Evolutionary conservation across 2,888 invertebrate species (phyloP), one percentile per base, ranked within the genome.

Genomic region (Acrocera orbiculus): DNA sequence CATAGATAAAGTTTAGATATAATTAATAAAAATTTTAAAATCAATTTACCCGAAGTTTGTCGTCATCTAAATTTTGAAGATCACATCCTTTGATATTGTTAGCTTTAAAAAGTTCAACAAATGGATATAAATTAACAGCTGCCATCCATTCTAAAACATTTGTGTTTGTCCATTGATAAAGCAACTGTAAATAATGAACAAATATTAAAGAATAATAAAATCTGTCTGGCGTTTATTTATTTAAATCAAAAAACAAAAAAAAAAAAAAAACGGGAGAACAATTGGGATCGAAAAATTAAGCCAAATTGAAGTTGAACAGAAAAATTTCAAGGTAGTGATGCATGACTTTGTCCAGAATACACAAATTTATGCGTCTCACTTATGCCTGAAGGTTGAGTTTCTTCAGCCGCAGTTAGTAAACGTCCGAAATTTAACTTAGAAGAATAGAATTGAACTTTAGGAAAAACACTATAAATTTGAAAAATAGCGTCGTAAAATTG

Each of bases 91-190:
- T 73, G 50, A 79, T 69, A 49, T 73, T 70, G 52, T 72, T 70
- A 46, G 73, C 72, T 48, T 72, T 69, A 62, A 79, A 78, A 39
- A 75, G 64, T 49, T 76, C 76, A 38, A 71, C 69, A 57, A 76
- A 75, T 40, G 73, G 65, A 56, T 74, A 76, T 38, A 80, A 62
- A 56, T 78, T 77, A 37, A 76, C 56, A 31, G 73, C 73, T 34
- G 76, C 73, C 75, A 79, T 73, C 76, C 77, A 78, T 59, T 79
- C 76, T 37, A 74, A 66, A 27, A 79, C 76, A 53, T 77, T 70
- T 33, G 66, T 56, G 34, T 71, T 67, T 24, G 70, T 69, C 80
- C 79, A 80, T 50, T 76, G 70, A 43, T 64, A 62, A 44, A 77
- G 63, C 35, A 73, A 69, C 78, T 79, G 6, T 10, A 11, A 11